phyloP scores from a whole-genome alignment of 2,113 vertebrate species.

The Bujurquina vittata region DNA sequence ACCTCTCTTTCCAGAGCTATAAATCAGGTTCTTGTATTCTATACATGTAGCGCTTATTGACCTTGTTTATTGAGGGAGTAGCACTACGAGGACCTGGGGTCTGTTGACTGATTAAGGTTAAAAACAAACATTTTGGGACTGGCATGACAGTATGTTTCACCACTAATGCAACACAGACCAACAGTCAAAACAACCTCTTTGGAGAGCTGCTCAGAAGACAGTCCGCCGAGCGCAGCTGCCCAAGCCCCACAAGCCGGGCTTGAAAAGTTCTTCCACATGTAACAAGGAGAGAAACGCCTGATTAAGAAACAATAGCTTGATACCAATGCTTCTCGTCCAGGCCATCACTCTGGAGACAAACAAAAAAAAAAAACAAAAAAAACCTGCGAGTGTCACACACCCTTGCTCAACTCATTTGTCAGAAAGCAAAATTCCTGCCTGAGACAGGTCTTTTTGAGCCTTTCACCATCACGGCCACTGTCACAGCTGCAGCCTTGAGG shows the following conservation, averaged over 20 bases:
- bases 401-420: slow-evolving; percentile 16
- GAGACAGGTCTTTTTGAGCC: slow-evolving; percentile 46
- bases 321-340: neutral
- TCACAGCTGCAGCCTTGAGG: slow-evolving; percentile 43
- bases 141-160: slow-evolving; percentile 51
- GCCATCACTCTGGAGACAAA: slow-evolving; percentile 32
- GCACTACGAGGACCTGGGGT: slow-evolving; percentile 49
- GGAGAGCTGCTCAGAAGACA: slow-evolving; percentile 12
- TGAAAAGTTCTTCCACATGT: neutral
- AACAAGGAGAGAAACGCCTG: neutral
- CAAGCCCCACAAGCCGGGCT: neutral
- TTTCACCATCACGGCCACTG: slow-evolving; percentile 41
- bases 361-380: neutral
- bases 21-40: slow-evolving; percentile 77
- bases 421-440: slow-evolving; percentile 61
- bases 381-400: slow-evolving; percentile 22
- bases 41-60: slow-evolving; percentile 60
- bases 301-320: slow-evolving; percentile 6
- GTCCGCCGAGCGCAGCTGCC: neutral
- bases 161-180: slow-evolving; percentile 44
- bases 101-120: slow-evolving; percentile 69
- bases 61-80: slow-evolving; percentile 61
- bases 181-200: slow-evolving; percentile 45
- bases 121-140: slow-evolving; percentile 73
- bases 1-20: slow-evolving; percentile 56